Base-by-base conservation (phyloP, 2,113 vertebrate species). In the Sprattus sprattus region DNA sequence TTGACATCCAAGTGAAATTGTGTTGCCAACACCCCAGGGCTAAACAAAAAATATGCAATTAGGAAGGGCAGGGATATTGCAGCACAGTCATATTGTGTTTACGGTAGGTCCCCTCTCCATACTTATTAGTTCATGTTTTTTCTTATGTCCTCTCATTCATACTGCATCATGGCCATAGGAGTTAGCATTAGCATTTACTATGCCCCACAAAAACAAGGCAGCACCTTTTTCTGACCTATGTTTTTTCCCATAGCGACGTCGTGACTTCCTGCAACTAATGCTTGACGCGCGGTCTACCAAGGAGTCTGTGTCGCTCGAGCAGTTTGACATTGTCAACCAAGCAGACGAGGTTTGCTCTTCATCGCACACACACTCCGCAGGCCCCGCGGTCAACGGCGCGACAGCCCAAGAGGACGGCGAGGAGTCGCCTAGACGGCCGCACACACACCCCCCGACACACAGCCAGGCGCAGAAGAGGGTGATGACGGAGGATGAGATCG, bases 201-300 rank as follows among this genome's bases (percentile, higher is more conserved):
- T 57, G 2, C 18, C 15, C 0, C 15, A 15, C 50, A 15, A 32
- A 32, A 84, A 18, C 15, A 20, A 18, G 32, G 25, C 45, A 86
- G 80, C 64, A 45, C 18, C 22, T 82, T 46, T 78, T 6, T 81
- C 18, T 64, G 60, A 25, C n/a, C 60, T 64, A 13, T 4, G 22
- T 6, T 83, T 90, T 20, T 10, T 84, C 86, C 71, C 15, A 22
- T 82, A 99, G 98, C 96, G 96, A n/a, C 95, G 95, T 16, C 92
- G 93, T 78, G 98, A 99, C 89, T 98, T 99, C 90, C 96, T 99
- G 6, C 98, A 99, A 92, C 91, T 97, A 89, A 95, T 99, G 94
- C 93, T 99, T 2, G 97, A 99, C 0, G 94, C 94, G 2, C 88
- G 94, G 0, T 81, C 85, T 32, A 92, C 89, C 0, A 60, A 89